phyloP scores from a whole-genome alignment of 30 jellyfish, hydroid and myxozoan genomes.

The Rhopilema esculentum region DNA sequence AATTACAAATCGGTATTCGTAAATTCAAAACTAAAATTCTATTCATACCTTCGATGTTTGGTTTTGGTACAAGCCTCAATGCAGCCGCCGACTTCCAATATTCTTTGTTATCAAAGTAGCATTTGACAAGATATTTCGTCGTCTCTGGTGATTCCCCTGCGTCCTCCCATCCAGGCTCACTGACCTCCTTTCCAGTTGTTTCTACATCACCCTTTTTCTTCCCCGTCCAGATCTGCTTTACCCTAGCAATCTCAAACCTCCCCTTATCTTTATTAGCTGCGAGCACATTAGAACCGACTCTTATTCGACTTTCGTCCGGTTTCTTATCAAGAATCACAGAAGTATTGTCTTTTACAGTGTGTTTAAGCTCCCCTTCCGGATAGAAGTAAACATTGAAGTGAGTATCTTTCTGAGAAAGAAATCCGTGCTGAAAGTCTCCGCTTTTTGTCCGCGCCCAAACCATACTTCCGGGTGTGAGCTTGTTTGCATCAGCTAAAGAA shows the following conservation, averaged over 20 bases:
- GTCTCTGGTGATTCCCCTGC: conserved; percentile 21
- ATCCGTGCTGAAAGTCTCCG: conserved; percentile 87
- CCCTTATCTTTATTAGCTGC: conserved; percentile 59
- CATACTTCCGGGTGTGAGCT: conserved; percentile 89
- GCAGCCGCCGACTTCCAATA: conserved; percentile 60
- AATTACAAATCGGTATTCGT: too few relatives aligned
- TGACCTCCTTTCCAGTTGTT: not conserved
- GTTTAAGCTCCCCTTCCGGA: conserved; percentile 89
- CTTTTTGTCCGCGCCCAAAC: conserved; percentile 89
- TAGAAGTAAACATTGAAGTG: conserved; percentile 85
- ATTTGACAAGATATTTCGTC: conserved; percentile 42
- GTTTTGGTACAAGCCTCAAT: conserved; percentile 62
- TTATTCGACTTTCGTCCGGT: conserved; percentile 76
- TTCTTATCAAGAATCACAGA: conserved; percentile 84
- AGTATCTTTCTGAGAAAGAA: conserved; percentile 90
- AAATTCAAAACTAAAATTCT: too few relatives aligned
- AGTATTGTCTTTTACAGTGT: conserved; percentile 73
- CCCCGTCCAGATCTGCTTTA: conserved; percentile 60
- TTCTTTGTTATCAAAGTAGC: conserved; percentile 52
- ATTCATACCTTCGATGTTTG: conserved; percentile 51
- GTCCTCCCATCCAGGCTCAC: conserved; percentile 60
- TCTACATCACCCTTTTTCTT: conserved; percentile 7
- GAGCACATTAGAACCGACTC: conserved; percentile 84
- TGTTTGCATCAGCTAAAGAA: conserved; percentile 68
- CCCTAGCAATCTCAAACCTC: conserved; percentile 46